phyloP scores from a whole-genome alignment of 2,888 invertebrate species.

The Heliconius ismenius region DNA sequence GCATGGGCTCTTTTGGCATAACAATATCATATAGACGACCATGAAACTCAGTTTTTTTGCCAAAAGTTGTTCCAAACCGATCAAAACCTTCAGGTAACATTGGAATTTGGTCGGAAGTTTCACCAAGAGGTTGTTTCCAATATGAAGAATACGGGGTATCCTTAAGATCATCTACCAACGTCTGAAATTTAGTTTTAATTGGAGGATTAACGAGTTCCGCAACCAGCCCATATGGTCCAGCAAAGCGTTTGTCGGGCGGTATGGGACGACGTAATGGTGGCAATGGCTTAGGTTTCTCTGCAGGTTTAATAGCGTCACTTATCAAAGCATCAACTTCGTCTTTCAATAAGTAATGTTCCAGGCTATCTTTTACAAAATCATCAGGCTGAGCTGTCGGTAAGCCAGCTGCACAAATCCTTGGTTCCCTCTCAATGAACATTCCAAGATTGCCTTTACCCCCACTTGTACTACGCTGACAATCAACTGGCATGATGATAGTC shows the following conservation, averaged over 20 bases:
- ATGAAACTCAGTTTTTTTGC: conserved; percentile 56
- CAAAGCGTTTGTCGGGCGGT: conserved; percentile 57
- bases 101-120: conserved; percentile 60
- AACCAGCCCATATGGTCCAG: conserved; percentile 57
- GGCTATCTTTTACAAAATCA: conserved; percentile 53
- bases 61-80: conserved; percentile 59
- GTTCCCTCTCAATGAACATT: conserved; percentile 66
- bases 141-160: conserved; percentile 66
- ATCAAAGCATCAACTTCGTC: conserved; percentile 69
- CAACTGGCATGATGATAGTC: conserved; percentile 52
- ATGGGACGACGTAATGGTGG: conserved; percentile 62
- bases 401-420: conserved; percentile 70
- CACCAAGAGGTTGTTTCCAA: conserved; percentile 65
- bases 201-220: conserved; percentile 61
- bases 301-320: conserved; percentile 64
- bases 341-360: conserved; percentile 66
- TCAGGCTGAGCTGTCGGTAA: conserved; percentile 63
- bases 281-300: conserved; percentile 54
- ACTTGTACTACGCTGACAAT: conserved; percentile 59
- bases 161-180: conserved; percentile 64
- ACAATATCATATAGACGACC: conserved; percentile 66
- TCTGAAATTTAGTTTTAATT: conserved; percentile 64
- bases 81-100: conserved; percentile 71
- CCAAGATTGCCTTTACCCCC: conserved; percentile 72
- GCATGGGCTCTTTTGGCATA: conserved; percentile 64